phyloP scores from a whole-genome alignment of 2,888 invertebrate genomes.

The Pachydiplax longipennis region DNA sequence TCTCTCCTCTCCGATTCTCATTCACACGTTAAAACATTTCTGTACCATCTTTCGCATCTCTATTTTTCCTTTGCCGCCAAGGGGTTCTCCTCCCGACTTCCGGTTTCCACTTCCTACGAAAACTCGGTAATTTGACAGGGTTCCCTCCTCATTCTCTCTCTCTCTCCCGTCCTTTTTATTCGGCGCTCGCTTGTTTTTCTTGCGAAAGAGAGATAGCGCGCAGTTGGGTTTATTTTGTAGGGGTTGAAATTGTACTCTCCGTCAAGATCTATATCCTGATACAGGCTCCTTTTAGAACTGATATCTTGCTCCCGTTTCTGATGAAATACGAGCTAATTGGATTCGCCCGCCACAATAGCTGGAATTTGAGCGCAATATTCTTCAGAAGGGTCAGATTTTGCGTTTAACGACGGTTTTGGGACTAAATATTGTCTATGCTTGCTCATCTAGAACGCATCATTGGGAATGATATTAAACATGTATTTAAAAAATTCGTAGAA shows the following conservation, averaged over 20 bases:
- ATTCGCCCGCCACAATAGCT: not conserved
- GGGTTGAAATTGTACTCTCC: not conserved
- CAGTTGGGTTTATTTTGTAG: not conserved
- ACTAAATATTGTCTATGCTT: no score
- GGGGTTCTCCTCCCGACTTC: conserved; percentile 29
- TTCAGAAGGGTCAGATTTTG: no score
- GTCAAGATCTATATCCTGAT: conserved; percentile 1
- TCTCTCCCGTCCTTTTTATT: not conserved
- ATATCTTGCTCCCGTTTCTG: not conserved
- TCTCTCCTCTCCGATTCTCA: not conserved
- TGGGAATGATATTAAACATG: no score
- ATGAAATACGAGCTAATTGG: not conserved
- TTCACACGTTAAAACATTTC: conserved; percentile 30
- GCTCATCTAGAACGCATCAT: no score
- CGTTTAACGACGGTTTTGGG: no score
- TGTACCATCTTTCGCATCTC: not conserved
- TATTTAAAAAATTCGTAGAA: no score
- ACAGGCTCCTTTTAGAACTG: not conserved
- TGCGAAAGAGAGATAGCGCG: not conserved
- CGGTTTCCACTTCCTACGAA: conserved; percentile 40
- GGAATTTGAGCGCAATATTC: not conserved
- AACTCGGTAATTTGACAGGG: conserved; percentile 43
- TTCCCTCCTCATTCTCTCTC: not conserved
- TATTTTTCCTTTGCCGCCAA: not conserved
- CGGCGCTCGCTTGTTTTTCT: not conserved